phyloP scores from a whole-genome alignment of 2,113 vertebrate species.

The Leucosticte australis region DNA sequence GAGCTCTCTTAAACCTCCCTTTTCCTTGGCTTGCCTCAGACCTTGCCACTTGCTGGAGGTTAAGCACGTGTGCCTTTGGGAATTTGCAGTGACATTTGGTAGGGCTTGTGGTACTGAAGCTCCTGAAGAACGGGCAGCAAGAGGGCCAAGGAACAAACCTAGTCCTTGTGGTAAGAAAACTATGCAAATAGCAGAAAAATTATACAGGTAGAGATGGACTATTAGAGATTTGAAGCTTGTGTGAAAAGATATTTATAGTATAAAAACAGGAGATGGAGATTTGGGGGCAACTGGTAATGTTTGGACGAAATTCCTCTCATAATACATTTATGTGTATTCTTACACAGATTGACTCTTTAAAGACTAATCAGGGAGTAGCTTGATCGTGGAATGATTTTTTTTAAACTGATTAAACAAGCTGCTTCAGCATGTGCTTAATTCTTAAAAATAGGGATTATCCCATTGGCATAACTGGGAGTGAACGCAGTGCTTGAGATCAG shows the following conservation, averaged over 20 bases:
- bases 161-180: background rate
- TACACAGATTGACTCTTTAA: background rate
- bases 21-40: background rate
- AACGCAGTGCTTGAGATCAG: background rate
- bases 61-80: rapidly evolving
- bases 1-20: background rate
- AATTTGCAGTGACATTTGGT: background rate
- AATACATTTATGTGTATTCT: background rate
- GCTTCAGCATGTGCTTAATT: background rate
- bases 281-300: background rate
- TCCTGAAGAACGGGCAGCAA: background rate
- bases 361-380: background rate
- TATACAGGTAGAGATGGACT: background rate
- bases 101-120: background rate
- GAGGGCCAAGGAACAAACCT: background rate
- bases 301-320: background rate
- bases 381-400: background rate
- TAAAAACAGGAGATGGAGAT: background rate
- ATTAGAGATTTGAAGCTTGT: background rate
- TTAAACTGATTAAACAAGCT: background rate
- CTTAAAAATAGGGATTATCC: background rate
- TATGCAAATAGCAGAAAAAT: background rate
- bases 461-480: background rate
- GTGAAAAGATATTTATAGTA: background rate
- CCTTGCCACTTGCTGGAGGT: background rate